phyloP scores from a whole-genome alignment of 2,797 vertebrate species.

The Micromesistius poutassou region DNA sequence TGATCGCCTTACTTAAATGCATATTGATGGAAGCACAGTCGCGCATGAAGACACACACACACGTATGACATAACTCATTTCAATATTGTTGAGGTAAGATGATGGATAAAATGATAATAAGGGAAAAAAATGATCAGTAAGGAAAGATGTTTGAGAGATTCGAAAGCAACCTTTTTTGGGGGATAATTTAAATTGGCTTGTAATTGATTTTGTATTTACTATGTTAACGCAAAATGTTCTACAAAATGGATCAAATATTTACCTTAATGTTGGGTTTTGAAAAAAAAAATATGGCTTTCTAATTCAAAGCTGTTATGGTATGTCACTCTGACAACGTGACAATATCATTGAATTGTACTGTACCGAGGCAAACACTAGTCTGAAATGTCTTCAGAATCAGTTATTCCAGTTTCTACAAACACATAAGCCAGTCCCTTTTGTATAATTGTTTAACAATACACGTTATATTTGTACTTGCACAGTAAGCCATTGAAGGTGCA shows the following conservation, averaged over 20 bases:
- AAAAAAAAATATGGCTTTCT: neutral
- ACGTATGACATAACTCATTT: neutral
- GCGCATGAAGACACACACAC: neutral
- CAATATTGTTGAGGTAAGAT: neutral
- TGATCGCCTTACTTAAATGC: neutral
- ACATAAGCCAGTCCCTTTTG: neutral
- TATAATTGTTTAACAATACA: neutral
- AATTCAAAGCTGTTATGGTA: neutral
- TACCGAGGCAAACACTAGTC: neutral
- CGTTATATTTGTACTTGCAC: constrained; percentile 2
- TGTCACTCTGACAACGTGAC: neutral
- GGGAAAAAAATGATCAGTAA: too few relatives aligned
- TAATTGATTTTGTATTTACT: neutral
- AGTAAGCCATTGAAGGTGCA: neutral
- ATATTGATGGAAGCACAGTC: constrained; percentile 4
- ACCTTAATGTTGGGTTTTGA: neutral
- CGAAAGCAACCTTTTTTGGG: neutral
- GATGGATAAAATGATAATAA: neutral
- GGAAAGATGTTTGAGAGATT: constrained; percentile 2
- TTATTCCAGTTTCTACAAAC: neutral
- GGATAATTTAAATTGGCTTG: neutral
- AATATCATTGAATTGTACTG: neutral
- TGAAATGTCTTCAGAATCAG: neutral
- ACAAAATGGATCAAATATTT: neutral
- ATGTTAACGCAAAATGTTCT: neutral